phyloP scores from a whole-genome alignment of 1,140 invertebrate genomes.

The Leguminivora glycinivorella region DNA sequence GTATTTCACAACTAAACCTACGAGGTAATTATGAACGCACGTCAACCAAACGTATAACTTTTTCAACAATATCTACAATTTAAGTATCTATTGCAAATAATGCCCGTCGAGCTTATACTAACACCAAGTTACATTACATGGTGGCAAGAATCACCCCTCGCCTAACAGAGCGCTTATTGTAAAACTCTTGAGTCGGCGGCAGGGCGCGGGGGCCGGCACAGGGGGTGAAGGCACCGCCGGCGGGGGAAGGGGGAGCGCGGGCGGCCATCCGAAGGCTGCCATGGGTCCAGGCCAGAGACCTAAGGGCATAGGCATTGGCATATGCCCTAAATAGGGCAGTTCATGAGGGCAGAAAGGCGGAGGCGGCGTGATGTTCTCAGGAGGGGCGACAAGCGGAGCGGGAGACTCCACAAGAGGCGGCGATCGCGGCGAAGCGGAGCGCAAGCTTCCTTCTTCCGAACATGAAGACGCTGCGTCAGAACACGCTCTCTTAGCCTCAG shows the following conservation, averaged over 20 bases:
- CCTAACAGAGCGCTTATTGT: constrained; percentile 73
- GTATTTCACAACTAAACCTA: constrained; percentile 38
- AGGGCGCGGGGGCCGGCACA: constrained; percentile 52
- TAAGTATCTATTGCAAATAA: constrained; percentile 42
- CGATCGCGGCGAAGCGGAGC: constrained; percentile 65
- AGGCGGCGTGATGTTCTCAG: constrained; percentile 54
- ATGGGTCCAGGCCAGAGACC: constrained; percentile 60
- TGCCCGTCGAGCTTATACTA: constrained; percentile 21
- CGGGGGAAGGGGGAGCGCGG: constrained; percentile 47
- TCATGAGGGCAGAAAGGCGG: constrained; percentile 58
- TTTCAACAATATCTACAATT: constrained; percentile 28
- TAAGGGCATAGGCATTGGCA: constrained; percentile 67
- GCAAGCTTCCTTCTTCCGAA: constrained; percentile 67
- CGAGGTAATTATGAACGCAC: constrained; percentile 45
- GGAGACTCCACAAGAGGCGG: constrained; percentile 66
- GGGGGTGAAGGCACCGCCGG: constrained; percentile 48
- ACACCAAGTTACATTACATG: constrained; percentile 1
- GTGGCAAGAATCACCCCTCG: constrained; percentile 56
- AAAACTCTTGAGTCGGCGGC: constrained; percentile 66
- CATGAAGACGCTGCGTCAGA: constrained; percentile 71
- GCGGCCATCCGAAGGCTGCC: constrained; percentile 50
- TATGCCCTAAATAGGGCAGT: constrained; percentile 56
- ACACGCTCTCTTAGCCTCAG: constrained; percentile 62
- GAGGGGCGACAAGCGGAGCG: constrained; percentile 48
- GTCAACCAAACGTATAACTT: neutral